Base-by-base conservation (phyloP, 2,888 invertebrate species). In the Cloeon dipterum region DNA sequence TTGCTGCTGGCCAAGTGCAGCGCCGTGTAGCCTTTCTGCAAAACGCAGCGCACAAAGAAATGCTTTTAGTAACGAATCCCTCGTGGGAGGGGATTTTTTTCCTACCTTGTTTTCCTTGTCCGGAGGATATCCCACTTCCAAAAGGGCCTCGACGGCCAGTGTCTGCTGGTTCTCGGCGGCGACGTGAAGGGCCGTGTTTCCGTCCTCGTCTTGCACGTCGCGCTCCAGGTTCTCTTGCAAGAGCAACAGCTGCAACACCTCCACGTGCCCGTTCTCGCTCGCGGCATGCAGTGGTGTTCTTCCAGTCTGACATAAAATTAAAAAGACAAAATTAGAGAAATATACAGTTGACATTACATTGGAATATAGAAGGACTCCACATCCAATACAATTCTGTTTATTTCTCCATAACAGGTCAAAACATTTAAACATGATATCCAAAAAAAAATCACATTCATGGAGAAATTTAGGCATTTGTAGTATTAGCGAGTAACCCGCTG, bases 151-250 rank as follows among this genome's bases (percentile, higher is more conserved):
- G n/a, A 75, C 78, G 14, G 79, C 62, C 43, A 68, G 70, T 1
- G 76, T 70, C 49, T 78, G 74, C 44, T 77, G 70, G 48, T 74
- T 71, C 45, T 75, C 73, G 1, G 77, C 72, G 1, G 81, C 78
- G 36, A 75, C 63, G 50, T 82, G 81, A 20, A 83, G 62, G 1
- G 81, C 74, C 4, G 76, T 74, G 46, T 65, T 71, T 11, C 77
- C 79, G 13, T 70, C 69, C 46, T 65, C 63, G 50, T 81, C 79
- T 41, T 66, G 62, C 20, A 70, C 69, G 48, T 77, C 74, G 3
- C 33, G 17, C 11, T 38, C 38, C 23, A 33, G 32, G 2, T 74
- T 74, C 10, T 69, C 69, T 40, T 62, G 59, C 11, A 59, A 49
- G 42, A 75, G 60, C 43, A 70, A 59, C 45, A 66, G 59, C 36